phyloP scores from a whole-genome alignment of 1,140 invertebrate species.

The Lasaia peninsularis region DNA sequence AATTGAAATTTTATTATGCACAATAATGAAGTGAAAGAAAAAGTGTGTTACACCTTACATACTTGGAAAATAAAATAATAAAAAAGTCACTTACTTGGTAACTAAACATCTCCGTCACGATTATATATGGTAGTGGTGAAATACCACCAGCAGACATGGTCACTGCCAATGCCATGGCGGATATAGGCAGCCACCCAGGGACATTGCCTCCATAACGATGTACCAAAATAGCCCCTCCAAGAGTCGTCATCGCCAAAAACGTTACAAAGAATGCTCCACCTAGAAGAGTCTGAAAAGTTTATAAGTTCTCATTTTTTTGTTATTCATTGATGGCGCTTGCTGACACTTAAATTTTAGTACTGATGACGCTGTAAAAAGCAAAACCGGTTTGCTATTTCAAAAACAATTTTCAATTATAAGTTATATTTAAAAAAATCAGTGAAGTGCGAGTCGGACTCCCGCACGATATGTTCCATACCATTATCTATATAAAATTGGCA shows the following conservation, averaged over 20 bases:
- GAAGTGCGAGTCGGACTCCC: too few relatives aligned
- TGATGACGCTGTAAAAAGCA: too few relatives aligned
- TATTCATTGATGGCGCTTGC: too few relatives aligned
- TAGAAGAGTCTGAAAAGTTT: constrained; percentile 35
- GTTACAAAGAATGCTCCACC: constrained; percentile 24
- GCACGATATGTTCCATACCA: too few relatives aligned
- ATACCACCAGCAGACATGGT: constrained; percentile 33
- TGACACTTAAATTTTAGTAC: too few relatives aligned
- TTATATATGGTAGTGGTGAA: constrained; percentile 35
- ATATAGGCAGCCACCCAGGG: constrained; percentile 39
- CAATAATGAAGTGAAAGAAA: too few relatives aligned
- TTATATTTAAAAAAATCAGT: too few relatives aligned
- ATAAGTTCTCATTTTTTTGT: too few relatives aligned
- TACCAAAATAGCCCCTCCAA: constrained; percentile 29
- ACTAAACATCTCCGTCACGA: constrained; percentile 45
- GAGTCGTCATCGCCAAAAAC: constrained; percentile 18
- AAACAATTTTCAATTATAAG: too few relatives aligned
- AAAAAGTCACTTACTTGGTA: constrained; percentile 32
- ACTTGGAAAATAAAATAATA: background rate
- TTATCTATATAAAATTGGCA: too few relatives aligned
- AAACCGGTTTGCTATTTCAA: too few relatives aligned
- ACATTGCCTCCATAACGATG: constrained; percentile 25
- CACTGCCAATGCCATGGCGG: constrained; percentile 30
- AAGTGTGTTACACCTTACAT: background rate
- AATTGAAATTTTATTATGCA: too few relatives aligned